A percentile compares a stretch with the other conserved stretches of the same genome.
Conservation (phyloP, 2,113 vertebrate species). For the Aplodontia rufa region DNA sequence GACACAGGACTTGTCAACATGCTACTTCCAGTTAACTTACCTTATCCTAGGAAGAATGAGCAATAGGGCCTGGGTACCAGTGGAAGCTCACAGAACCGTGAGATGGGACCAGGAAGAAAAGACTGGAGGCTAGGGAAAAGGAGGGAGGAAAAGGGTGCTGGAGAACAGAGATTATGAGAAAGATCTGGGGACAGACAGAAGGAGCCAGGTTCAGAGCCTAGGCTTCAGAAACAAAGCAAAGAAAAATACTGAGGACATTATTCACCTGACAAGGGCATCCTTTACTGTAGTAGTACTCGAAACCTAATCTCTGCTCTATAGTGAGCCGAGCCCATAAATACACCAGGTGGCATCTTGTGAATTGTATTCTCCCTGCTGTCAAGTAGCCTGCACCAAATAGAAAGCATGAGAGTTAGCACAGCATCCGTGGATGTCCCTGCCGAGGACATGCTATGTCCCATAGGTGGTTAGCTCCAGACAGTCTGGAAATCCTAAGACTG, state of each 20-base stretch:
- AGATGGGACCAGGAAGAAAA: no score
- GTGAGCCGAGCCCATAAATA: background rate
- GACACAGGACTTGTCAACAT: background rate
- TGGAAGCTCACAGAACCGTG: no score
- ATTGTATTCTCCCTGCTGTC: rapidly evolving
- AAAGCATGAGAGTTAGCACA: no score
- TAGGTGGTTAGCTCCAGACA: background rate
- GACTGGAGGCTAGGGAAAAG: background rate
- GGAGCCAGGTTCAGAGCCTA: no score
- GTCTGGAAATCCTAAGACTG: background rate
- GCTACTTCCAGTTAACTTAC: background rate
- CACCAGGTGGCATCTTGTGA: background rate
- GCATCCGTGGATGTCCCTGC: background rate
- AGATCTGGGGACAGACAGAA: no score
- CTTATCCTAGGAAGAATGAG: background rate
- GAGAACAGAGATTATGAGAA: background rate
- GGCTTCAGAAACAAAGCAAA: background rate
- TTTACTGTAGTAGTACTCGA: background rate
- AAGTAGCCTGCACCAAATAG: background rate
- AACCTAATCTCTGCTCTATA: background rate
- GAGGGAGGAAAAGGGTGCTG: background rate
- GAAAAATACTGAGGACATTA: background rate
- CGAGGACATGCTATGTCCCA: background rate
- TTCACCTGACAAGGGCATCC: constrained; percentile 18
- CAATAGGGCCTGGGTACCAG: no score